Evolutionary conservation across 2,888 invertebrate species (phyloP).

Genomic region (Cantharis rustica): DNA sequence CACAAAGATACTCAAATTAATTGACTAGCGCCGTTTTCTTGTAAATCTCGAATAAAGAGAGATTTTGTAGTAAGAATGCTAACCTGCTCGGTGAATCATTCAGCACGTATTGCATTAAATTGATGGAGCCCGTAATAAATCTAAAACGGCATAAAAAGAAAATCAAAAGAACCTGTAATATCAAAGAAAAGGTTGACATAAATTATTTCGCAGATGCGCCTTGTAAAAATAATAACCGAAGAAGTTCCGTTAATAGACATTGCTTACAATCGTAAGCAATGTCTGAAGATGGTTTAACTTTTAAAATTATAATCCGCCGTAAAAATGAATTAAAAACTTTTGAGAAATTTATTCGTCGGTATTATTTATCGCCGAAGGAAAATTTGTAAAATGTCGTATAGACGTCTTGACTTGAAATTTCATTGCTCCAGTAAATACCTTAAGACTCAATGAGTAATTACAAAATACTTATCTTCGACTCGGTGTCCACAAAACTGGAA

Average conservation of each 20-base stretch:
- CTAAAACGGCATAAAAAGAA: neutral
- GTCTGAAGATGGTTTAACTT: neutral
- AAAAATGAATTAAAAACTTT: neutral
- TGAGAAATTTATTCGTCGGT: neutral
- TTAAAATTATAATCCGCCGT: neutral
- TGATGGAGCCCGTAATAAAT: constrained; percentile 4
- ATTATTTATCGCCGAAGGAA: neutral
- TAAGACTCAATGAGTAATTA: neutral
- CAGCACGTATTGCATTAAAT: constrained; percentile 5
- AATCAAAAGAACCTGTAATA: neutral
- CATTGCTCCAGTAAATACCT: neutral
- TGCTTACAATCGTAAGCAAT: neutral
- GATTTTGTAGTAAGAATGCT: constrained; percentile 1
- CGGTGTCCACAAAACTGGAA: neutral
- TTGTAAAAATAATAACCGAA: neutral
- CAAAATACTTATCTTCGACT: neutral
- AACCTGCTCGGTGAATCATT: constrained; percentile 7
- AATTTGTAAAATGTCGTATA: neutral
- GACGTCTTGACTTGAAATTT: neutral
- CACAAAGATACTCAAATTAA: constrained; percentile 1
- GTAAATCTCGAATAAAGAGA: constrained; percentile 3
- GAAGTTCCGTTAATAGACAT: neutral
- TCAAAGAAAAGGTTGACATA: neutral
- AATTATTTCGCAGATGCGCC: neutral
- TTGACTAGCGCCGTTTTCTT: neutral